Evolutionary conservation across 1,140 invertebrate species (phyloP), one percentile per base, ranked within the genome.

Genomic region (Cyphomyrmex costatus): DNA sequence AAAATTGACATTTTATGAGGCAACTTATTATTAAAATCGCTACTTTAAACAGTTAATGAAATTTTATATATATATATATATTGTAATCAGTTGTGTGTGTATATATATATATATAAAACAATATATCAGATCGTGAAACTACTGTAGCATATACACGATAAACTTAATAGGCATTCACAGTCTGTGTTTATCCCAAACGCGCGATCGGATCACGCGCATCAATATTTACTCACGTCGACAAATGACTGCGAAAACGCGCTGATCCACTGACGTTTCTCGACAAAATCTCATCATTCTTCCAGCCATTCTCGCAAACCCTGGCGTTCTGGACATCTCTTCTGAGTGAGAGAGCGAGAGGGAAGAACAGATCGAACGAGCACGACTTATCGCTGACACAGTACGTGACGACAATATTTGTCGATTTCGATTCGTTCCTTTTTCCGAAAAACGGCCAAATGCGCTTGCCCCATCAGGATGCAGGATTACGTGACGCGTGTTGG

Each of bases 181-280:
- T 46, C 70, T 21, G 53, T 21, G 53, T 63, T 88, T 77, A 89
- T 73, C 65, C 21, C 14, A 42, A 19, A 30, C 53, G 49, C 49
- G 53, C 49, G 76, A 88, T 88, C 70, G 61, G 76, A 68, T 88
- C 87, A 58, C 86, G 74, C 42, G 60, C 61, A 78, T 87, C 87
- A 86, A 86, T 88, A 86, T 88, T 88, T 88, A 88, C 87, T 83
- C 87, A 86, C 85, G 78, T 86, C 76, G 36, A 80, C 21, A 42
- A 86, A 86, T 73, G 66, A 73, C 84, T 80, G 49, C 42, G 60
- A 74, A n/a, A 86, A 80, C 46, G 68, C 51, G 49, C 51, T 19
- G 49, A 68, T 61, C 76, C 86, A 88, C 78, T 42, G 80, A 70
- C 65, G 53, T 80, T 42, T 24, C 84, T 70, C 83, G 36, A n/a